A percentile compares a stretch with the other conserved stretches of the same genome.
Evolutionary conservation across 2,888 invertebrate genomes (phyloP).

Genomic region (Euspilapteryx auroguttella): DNA sequence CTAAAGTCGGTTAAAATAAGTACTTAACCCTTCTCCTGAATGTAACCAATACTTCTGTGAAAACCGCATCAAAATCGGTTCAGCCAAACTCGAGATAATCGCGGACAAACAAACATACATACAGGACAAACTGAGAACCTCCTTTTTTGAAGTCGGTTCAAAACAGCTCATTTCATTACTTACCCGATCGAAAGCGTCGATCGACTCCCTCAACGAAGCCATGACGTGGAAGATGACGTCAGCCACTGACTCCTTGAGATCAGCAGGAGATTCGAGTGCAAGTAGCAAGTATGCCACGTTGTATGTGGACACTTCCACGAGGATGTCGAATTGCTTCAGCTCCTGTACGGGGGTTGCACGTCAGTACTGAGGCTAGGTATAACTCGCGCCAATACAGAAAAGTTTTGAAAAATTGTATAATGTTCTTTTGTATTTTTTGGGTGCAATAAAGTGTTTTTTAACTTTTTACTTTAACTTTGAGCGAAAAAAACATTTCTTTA

Average conservation of each 20-base stretch:
- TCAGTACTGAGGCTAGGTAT: not conserved
- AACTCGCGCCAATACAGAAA: not conserved
- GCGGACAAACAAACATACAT: too few relatives aligned
- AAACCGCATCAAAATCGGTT: too few relatives aligned
- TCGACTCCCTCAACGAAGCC: slow-evolving; percentile 61
- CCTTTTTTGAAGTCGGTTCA: too few relatives aligned
- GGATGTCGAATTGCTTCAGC: slow-evolving; percentile 51
- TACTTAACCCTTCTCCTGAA: too few relatives aligned
- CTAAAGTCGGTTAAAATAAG: slow-evolving; percentile 3
- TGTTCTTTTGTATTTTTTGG: too few relatives aligned
- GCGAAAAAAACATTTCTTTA: too few relatives aligned
- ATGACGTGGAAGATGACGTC: slow-evolving; percentile 68
- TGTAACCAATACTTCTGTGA: too few relatives aligned
- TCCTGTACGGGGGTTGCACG: slow-evolving; percentile 26
- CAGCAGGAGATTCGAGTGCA: slow-evolving; percentile 54
- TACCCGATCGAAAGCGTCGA: slow-evolving; percentile 65
- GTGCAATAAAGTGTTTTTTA: too few relatives aligned
- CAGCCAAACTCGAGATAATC: too few relatives aligned
- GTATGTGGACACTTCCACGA: slow-evolving; percentile 64
- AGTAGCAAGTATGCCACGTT: slow-evolving; percentile 63
- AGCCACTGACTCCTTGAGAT: slow-evolving; percentile 55
- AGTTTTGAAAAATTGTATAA: not conserved
- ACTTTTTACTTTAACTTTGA: too few relatives aligned
- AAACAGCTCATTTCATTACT: too few relatives aligned
- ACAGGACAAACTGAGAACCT: too few relatives aligned